phyloP scores from a whole-genome alignment of 2,113 vertebrate species.

The Pteropus alecto region DNA sequence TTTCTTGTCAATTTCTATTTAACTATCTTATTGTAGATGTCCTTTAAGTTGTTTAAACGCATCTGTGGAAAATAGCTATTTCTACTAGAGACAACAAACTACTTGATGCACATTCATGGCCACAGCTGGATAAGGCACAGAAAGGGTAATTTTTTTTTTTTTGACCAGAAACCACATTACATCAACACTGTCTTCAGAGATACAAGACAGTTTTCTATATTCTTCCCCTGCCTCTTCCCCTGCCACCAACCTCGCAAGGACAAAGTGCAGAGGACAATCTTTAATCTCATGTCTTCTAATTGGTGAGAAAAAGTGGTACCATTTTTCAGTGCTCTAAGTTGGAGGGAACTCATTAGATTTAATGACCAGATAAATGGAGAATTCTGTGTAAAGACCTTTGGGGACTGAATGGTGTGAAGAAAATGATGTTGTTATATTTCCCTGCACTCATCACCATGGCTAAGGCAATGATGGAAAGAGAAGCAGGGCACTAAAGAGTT shows the following conservation, averaged over 20 bases:
- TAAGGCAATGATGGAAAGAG: neutral
- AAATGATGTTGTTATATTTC: constrained; percentile 67
- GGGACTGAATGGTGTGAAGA: constrained; percentile 68
- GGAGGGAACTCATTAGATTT: constrained; percentile 81
- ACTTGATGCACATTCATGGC: neutral
- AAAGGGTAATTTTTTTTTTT: neutral
- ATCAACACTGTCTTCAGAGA: neutral
- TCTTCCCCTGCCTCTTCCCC: neutral
- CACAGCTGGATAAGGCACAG: neutral
- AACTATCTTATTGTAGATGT: neutral
- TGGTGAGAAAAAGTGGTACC: constrained; percentile 75
- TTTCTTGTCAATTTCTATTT: neutral
- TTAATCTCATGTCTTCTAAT: constrained; percentile 79
- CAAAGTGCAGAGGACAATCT: constrained; percentile 67
- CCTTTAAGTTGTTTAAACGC: neutral
- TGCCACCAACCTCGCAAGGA: constrained; percentile 42
- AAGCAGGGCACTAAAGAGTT: neutral
- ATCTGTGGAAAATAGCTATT: constrained; percentile 6
- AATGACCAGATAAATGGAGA: constrained; percentile 82
- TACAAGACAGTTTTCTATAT: neutral
- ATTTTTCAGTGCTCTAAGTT: constrained; percentile 72
- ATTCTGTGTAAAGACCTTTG: constrained; percentile 74
- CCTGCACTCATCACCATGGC: neutral
- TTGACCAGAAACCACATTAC: neutral
- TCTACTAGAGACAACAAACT: neutral